These are phyloP conservation scores for Peromyscus maniculatus DNA, from an alignment of 2,113 vertebrate species.

Conservation along the genomic window DNA sequence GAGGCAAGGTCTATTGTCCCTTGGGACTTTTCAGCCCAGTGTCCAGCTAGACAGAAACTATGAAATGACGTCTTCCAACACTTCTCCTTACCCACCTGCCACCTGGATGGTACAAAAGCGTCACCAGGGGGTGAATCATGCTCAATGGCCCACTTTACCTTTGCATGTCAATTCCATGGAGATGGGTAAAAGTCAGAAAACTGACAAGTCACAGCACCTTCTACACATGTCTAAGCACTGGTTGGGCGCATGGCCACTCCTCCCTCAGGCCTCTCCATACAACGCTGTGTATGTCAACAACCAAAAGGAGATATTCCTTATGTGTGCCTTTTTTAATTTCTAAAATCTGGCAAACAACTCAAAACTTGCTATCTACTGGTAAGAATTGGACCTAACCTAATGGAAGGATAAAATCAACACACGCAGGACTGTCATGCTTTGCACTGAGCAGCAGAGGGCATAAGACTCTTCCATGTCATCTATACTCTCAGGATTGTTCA, in stretches of 20 bases:
- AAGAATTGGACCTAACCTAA: constrained; percentile 11
- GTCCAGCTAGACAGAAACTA: constrained; percentile 29
- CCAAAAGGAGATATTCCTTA: constrained; percentile 14
- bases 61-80: constrained; percentile 19
- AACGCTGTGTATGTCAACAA: constrained; percentile 41
- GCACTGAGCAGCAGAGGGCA: background rate
- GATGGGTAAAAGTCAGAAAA: background rate
- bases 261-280: background rate
- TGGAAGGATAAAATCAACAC: background rate
- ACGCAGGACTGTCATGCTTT: constrained; percentile 38
- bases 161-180: background rate
- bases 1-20: background rate
- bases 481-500: background rate
- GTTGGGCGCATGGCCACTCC: background rate
- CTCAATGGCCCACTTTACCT: constrained; percentile 43
- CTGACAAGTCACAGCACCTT: constrained; percentile 15
- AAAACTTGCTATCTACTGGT: constrained; percentile 34
- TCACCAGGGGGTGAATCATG: background rate
- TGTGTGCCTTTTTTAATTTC: constrained; percentile 50
- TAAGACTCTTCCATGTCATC: background rate
- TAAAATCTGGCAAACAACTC: constrained; percentile 16
- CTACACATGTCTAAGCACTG: background rate
- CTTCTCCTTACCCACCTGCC: background rate
- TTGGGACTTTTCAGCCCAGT: constrained; percentile 38
- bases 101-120: background rate